Evolutionary conservation across 2,113 vertebrate genomes (phyloP).

Genomic region (Esox niger): DNA sequence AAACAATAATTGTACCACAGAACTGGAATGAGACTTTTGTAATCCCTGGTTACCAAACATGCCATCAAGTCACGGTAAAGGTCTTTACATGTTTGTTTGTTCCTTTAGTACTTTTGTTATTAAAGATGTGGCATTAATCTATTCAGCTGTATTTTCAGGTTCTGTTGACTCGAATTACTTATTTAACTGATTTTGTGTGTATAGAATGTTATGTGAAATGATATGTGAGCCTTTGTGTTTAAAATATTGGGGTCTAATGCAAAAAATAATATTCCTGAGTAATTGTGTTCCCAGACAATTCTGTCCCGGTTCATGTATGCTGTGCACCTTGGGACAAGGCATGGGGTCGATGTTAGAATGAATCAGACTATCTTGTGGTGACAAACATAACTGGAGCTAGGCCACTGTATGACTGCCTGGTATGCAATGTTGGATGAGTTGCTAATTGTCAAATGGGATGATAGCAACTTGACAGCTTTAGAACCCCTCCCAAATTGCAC

Average conservation of each 20-base stretch:
- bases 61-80: background rate
- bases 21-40: no score
- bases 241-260: no score
- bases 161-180: background rate
- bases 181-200: background rate
- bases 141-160: background rate
- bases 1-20: background rate
- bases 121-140: background rate
- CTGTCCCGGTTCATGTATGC: no score
- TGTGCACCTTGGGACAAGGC: no score
- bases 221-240: no score
- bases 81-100: background rate
- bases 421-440: background rate
- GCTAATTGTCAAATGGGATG: background rate
- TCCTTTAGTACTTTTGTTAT: background rate
- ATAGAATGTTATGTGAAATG: no score
- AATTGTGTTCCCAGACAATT: no score
- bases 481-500: no score
- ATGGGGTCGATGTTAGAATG: no score
- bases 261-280: no score
- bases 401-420: background rate
- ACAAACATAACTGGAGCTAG: no score
- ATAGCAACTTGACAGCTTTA: background rate
- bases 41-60: background rate
- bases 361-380: no score